Evolutionary conservation across 2,113 vertebrate genomes (phyloP).

Genomic region (Paratilapia polleni): DNA sequence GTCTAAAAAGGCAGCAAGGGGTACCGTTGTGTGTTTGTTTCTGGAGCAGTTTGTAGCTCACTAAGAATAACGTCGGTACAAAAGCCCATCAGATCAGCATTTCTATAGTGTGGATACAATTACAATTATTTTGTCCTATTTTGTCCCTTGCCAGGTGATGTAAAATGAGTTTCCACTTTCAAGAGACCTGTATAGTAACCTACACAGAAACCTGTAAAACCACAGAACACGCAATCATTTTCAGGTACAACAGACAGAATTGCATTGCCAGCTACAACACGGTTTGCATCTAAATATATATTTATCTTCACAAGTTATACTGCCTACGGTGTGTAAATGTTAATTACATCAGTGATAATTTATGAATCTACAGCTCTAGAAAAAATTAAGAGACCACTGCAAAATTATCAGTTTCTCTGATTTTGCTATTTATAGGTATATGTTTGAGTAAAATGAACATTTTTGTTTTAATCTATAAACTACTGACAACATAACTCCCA

Average conservation of each 20-base stretch:
- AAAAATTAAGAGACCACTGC: too few relatives aligned
- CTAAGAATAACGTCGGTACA: neutral
- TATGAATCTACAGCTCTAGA: too few relatives aligned
- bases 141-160: neutral
- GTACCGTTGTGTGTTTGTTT: neutral
- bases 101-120: neutral
- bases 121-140: neutral
- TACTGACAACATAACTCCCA: too few relatives aligned
- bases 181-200: neutral
- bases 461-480: too few relatives aligned
- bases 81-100: neutral
- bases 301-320: neutral
- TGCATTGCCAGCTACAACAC: neutral
- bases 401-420: too few relatives aligned
- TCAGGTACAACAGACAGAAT: too few relatives aligned
- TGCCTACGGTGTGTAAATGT: neutral
- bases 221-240: too few relatives aligned
- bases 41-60: neutral
- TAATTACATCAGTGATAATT: neutral
- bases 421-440: too few relatives aligned
- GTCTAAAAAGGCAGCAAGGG: neutral
- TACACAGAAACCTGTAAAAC: too few relatives aligned
- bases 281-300: too few relatives aligned
- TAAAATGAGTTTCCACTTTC: neutral
- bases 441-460: too few relatives aligned